Conservation (phyloP, 2,797 vertebrate species). For the Heliangelus exortis region DNA sequence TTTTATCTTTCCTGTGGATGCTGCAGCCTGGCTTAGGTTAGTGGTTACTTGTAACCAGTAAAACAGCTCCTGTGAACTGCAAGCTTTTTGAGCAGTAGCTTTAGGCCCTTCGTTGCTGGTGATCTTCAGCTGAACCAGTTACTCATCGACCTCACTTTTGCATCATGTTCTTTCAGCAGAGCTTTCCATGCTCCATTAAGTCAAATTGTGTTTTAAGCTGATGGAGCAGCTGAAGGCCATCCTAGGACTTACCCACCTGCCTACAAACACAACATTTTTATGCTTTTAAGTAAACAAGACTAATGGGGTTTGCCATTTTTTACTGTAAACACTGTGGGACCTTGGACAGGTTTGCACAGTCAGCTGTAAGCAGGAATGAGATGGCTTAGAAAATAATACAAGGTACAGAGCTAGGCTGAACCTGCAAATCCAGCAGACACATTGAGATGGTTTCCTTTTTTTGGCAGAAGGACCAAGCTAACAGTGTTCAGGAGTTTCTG, state of each 20-base stretch:
- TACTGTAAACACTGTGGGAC: accelerated
- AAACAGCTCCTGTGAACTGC: not conserved
- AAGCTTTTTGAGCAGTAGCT: not conserved
- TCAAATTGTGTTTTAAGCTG: not conserved
- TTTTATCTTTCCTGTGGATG: not conserved
- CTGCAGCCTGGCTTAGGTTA: not conserved
- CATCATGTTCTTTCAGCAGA: not conserved
- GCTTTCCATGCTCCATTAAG: not conserved
- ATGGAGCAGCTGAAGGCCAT: not conserved
- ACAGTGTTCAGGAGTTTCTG: not conserved
- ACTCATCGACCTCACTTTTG: not conserved
- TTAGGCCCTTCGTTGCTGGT: not conserved
- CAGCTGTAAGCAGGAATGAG: not conserved
- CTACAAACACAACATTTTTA: not conserved
- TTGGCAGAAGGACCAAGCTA: not conserved
- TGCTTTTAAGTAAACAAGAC: not conserved
- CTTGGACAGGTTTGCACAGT: not conserved
- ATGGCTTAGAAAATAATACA: not conserved
- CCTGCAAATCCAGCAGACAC: not conserved
- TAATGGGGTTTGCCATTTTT: not conserved
- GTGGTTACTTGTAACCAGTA: not conserved
- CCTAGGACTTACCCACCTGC: not conserved
- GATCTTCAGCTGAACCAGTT: not conserved
- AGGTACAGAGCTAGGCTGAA: not conserved
- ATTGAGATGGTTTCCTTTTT: not conserved